Evolutionary conservation across 2,888 invertebrate genomes (phyloP).

Genomic region (Zele albiditarsus): DNA sequence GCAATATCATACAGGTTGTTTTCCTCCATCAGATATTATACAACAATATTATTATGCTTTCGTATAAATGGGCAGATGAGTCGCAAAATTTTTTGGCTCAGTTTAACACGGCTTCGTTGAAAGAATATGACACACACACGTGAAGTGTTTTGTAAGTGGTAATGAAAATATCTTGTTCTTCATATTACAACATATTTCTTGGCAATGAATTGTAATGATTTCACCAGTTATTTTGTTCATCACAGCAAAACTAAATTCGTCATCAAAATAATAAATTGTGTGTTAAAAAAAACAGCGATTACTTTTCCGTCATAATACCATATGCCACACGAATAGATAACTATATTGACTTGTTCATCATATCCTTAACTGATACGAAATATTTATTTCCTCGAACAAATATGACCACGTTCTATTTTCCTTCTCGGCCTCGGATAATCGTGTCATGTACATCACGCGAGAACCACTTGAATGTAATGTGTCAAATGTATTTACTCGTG

Average conservation of each 20-base stretch:
- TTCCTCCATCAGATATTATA: not conserved
- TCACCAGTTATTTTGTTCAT: not conserved
- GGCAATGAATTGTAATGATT: not conserved
- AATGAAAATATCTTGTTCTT: not conserved
- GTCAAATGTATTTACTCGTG: not conserved
- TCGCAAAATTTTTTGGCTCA: not conserved
- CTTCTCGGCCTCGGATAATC: not conserved
- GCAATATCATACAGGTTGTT: not conserved
- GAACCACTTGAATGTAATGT: not conserved
- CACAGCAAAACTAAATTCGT: not conserved
- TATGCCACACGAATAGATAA: too few species aligned
- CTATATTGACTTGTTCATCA: too few species aligned
- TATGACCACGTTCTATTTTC: not conserved
- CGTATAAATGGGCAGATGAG: not conserved
- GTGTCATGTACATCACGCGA: not conserved
- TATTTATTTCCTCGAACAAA: not conserved
- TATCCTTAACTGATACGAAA: not conserved
- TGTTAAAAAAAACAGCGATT: too few species aligned
- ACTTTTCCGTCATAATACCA: too few species aligned
- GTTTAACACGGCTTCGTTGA: too few species aligned
- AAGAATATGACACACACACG: too few species aligned
- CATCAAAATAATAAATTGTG: not conserved
- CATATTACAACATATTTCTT: not conserved
- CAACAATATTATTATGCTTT: not conserved
- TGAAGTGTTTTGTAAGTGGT: too few species aligned